phyloP scores from a whole-genome alignment of 2,888 invertebrate genomes.

The Lasius platythorax region DNA sequence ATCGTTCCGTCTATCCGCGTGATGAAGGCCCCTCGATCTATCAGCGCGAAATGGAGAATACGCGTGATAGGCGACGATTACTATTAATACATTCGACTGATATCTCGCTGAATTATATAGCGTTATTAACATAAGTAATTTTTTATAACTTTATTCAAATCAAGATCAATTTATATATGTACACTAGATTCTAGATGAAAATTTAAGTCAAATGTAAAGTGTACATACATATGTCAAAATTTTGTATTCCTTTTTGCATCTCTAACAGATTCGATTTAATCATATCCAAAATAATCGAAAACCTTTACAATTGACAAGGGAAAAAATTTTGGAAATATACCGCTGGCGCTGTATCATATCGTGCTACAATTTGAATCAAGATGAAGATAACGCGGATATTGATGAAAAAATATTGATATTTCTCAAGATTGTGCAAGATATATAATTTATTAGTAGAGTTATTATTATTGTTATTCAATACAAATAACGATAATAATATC shows the following conservation, averaged over 20 bases:
- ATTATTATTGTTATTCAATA: neutral
- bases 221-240: neutral
- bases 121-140: constrained; percentile 4
- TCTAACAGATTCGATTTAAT: neutral
- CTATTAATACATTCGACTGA: constrained; percentile 2
- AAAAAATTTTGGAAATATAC: constrained; percentile 1
- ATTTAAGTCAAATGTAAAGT: neutral
- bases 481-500: neutral
- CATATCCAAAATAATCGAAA: neutral
- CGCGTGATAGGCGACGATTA: constrained; percentile 15
- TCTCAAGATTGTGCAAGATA: constrained; percentile 21
- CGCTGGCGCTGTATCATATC: neutral
- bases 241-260: neutral
- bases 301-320: neutral
- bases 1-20: constrained; percentile 25
- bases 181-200: too few species aligned
- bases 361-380: neutral
- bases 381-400: neutral
- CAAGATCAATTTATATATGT: neutral
- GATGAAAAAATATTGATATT: constrained; percentile 27
- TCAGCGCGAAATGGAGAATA: constrained; percentile 24
- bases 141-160: neutral
- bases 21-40: constrained; percentile 31
- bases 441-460: neutral
- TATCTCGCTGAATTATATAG: neutral